These are phyloP conservation scores for Oreonectes daqikongensis DNA, from an alignment of 2,797 vertebrate species.

Conservation along the genomic window DNA sequence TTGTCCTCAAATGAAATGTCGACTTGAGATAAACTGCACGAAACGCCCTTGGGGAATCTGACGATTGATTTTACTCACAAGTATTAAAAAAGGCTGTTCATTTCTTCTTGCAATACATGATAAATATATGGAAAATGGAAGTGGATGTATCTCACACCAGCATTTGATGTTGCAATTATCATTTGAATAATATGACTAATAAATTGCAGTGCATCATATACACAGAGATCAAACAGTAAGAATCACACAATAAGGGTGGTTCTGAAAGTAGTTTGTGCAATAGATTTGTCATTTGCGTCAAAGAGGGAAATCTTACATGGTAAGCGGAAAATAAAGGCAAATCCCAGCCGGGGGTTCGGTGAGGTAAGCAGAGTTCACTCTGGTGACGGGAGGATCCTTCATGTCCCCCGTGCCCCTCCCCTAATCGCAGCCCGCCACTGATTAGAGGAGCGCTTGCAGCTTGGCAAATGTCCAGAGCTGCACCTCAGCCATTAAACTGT, in stretches of 20 bases:
- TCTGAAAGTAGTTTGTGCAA: constrained; percentile 18
- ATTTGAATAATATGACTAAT: constrained; percentile 15
- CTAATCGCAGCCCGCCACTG: neutral
- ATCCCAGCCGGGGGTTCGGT: constrained; percentile 32
- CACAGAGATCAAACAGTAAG: neutral
- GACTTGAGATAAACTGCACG: neutral
- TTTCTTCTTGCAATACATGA: constrained; percentile 22
- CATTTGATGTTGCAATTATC: constrained; percentile 14
- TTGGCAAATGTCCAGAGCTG: constrained; percentile 41
- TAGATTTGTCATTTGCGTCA: constrained; percentile 41
- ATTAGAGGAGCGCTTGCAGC: constrained; percentile 40
- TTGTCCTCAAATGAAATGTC: neutral
- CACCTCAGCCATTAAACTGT: constrained; percentile 48
- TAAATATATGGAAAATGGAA: neutral
- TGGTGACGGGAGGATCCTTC: constrained; percentile 41
- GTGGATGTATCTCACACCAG: neutral
- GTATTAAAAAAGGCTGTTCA: constrained; percentile 16
- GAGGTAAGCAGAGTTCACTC: constrained; percentile 40
- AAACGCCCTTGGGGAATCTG: neutral
- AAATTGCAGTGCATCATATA: neutral
- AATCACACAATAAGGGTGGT: neutral
- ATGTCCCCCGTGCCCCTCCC: constrained; percentile 11
- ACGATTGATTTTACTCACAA: constrained; percentile 20
- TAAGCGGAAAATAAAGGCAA: constrained; percentile 17
- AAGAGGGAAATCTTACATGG: constrained; percentile 18